phyloP scores from a whole-genome alignment of 2,113 vertebrate genomes.

The Oenanthe melanoleuca region DNA sequence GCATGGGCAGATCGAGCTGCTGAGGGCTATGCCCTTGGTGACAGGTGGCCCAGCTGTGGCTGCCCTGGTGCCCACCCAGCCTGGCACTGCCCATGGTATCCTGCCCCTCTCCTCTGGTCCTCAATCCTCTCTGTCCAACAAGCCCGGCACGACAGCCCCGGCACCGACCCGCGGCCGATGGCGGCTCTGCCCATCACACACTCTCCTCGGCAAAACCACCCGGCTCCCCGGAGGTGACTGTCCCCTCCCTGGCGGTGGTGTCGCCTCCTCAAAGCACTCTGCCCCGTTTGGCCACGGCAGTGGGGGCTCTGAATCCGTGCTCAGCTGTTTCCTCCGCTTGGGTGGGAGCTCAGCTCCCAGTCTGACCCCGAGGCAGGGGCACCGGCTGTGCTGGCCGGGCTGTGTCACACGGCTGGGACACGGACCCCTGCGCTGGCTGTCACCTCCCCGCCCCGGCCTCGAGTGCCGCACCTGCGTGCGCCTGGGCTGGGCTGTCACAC shows the following conservation, averaged over 20 bases:
- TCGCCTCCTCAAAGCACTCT: neutral
- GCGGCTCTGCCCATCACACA: rapidly evolving
- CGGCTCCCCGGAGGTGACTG: neutral
- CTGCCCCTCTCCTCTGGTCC: neutral
- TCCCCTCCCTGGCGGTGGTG: neutral
- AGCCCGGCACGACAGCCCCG: rapidly evolving
- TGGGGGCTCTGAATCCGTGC: neutral
- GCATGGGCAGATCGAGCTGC: neutral
- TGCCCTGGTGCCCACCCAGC: neutral
- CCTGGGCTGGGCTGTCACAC: neutral
- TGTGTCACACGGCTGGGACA: neutral
- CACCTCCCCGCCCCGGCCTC: rapidly evolving
- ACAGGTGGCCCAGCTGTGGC: neutral
- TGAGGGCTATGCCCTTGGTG: neutral
- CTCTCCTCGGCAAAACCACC: neutral
- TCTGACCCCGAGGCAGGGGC: rapidly evolving
- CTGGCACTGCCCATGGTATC: neutral
- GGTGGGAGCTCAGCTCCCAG: neutral
- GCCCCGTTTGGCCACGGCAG: too few relatives aligned
- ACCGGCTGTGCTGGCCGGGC: neutral
- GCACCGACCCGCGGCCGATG: rapidly evolving
- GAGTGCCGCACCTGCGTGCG: neutral
- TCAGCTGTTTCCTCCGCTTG: neutral
- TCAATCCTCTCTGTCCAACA: neutral
- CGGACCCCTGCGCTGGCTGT: neutral